Conservation (phyloP, 2,797 vertebrate species). For the Pantherophis alleghaniensis region DNA sequence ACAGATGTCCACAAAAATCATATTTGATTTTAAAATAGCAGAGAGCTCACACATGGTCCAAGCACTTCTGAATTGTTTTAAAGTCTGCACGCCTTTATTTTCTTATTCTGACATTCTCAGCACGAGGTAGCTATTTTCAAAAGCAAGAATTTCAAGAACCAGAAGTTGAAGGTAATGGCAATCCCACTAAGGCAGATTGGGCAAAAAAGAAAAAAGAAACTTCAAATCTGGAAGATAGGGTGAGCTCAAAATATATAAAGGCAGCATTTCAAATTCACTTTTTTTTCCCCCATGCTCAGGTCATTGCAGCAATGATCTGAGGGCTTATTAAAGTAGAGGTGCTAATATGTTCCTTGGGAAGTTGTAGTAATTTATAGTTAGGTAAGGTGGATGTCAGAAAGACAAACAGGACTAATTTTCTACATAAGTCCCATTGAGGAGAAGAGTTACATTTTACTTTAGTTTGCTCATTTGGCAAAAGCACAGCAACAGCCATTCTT, state of each 20-base stretch:
- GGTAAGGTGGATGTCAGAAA: constrained; percentile 49
- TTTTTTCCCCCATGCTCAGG: constrained; percentile 5
- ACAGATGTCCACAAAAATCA: not conserved
- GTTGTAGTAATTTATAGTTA: constrained; percentile 31
- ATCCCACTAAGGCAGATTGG: not conserved
- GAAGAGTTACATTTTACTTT: constrained; percentile 4
- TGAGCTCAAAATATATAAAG: not conserved
- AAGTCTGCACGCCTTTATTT: not conserved
- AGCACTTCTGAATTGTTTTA: not conserved
- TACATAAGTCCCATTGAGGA: constrained; percentile 29
- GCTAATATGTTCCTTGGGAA: constrained; percentile 16
- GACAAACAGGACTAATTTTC: constrained; percentile 58
- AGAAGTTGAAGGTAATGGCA: not conserved
- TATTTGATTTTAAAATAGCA: not conserved
- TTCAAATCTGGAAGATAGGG: not conserved
- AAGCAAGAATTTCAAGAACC: not conserved
- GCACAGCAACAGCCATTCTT: not conserved
- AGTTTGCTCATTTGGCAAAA: constrained; percentile 9
- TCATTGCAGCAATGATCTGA: constrained; percentile 32
- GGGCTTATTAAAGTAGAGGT: constrained; percentile 22
- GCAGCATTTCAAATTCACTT: constrained; percentile 22
- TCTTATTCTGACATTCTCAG: not conserved
- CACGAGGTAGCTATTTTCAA: not conserved
- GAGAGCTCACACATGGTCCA: not conserved
- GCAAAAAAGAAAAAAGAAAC: not conserved